Evolutionary conservation across 2,113 vertebrate species (phyloP), one percentile per base, ranked within the genome.

Genomic region (Hippocampus zosterae): DNA sequence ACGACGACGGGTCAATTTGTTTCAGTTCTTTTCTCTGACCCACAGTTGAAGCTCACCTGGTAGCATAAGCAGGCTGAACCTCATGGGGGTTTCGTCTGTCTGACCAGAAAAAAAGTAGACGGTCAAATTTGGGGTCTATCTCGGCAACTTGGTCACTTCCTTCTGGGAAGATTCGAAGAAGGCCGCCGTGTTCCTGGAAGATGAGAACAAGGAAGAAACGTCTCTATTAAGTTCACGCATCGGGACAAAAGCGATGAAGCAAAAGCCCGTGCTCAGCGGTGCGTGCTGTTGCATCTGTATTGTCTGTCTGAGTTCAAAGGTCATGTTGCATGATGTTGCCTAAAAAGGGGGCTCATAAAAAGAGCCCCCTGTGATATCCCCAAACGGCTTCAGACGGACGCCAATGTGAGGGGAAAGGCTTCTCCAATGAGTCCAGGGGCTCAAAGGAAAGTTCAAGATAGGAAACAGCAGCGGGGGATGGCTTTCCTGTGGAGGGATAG

Each of bases 91-190:
- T 99, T 72, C 97, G 92, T 68, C 97, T 94, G 89, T 99, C 96
- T 19, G 97, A 99, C 97, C 97, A 99, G 91, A 99, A 99, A 76
- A 99, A 93, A 76, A 99, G 91, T 87, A 99, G 90, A 85, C 96
- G 94, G 91, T 99, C 97, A 60, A 99, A 99, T 90, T 93, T 95
- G 84, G 97, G 97, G 93, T 98, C 96, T 82, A 99, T 98, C 84
- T 99, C 97, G 70, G 97, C 97, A 60, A 98, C 98, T 88, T 97
- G 96, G 80, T 95, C 91, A 90, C 97, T 99, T 79, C 97, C 97
- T 91, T 99, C 97, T 59, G 97, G 97, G 88, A 98, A 99, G 92
- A 99, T 99, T 85, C 97, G 94, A 76, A 99, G 95, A 87, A 99
- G 92, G 78, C 97, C 97, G 67, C 97, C 97, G 57, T 95, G 95